Conservation (phyloP, 2,888 invertebrate species). For the Pedicia rivosa region DNA sequence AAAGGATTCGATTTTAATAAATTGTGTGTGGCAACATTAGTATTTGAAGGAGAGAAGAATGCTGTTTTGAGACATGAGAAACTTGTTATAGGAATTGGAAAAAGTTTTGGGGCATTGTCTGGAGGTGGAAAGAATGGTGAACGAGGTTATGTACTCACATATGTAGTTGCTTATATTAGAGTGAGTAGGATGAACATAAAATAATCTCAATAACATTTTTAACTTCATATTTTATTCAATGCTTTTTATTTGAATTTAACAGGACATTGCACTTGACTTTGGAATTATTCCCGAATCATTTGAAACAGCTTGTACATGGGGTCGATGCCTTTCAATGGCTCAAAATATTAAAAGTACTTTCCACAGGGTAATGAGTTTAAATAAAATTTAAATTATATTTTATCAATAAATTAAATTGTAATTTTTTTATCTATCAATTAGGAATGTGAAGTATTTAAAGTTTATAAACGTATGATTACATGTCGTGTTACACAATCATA, state of each 20-base stretch:
- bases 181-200: slow-evolving; percentile 49
- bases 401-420: not conserved
- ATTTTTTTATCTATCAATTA: slow-evolving; percentile 11
- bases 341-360: slow-evolving; percentile 78
- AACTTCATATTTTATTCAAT: not conserved
- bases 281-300: slow-evolving; percentile 89
- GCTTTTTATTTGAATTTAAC: slow-evolving; percentile 16
- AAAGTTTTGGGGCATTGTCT: slow-evolving; percentile 61
- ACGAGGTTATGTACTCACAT: slow-evolving; percentile 87
- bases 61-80: slow-evolving; percentile 64
- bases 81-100: slow-evolving; percentile 64
- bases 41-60: slow-evolving; percentile 69
- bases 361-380: slow-evolving; percentile 26
- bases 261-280: slow-evolving; percentile 85
- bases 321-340: slow-evolving; percentile 66
- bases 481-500: slow-evolving; percentile 91
- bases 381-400: not conserved
- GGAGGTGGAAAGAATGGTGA: slow-evolving; percentile 91
- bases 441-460: slow-evolving; percentile 42
- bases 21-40: slow-evolving; percentile 81
- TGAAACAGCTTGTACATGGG: slow-evolving; percentile 98
- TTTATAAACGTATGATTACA: slow-evolving; percentile 50
- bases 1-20: slow-evolving; percentile 68
- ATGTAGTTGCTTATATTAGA: slow-evolving; percentile 94
- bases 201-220: too few species aligned